phyloP scores from a whole-genome alignment of 2,113 vertebrate species.

The Scytalopus superciliaris region DNA sequence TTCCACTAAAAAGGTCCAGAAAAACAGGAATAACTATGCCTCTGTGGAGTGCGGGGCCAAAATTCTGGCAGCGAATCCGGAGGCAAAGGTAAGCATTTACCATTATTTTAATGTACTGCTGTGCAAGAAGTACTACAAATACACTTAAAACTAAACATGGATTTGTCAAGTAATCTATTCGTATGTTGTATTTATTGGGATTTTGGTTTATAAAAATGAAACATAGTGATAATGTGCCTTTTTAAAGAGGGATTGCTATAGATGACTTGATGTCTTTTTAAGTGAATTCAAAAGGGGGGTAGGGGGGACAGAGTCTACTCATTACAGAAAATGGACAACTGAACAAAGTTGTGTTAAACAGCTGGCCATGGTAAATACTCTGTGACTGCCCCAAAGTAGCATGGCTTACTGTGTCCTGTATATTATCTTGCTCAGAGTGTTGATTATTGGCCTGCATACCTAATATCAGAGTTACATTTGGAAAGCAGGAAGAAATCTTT shows the following conservation, averaged over 20 bases:
- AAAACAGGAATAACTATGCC: conserved; percentile 98
- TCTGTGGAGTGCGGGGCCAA: conserved; percentile 99
- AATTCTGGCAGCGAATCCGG: conserved; percentile 94
- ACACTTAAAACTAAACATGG: background rate
- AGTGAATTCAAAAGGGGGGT: background rate
- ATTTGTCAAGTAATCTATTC: background rate
- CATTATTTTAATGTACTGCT: background rate
- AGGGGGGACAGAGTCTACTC: background rate
- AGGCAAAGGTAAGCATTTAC: conserved; percentile 89
- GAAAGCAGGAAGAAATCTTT: background rate
- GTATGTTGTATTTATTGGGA: background rate
- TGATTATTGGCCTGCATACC: background rate
- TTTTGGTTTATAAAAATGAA: background rate
- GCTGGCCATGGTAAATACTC: background rate
- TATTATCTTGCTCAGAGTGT: background rate
- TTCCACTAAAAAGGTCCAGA: conserved; percentile 92
- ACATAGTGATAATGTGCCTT: background rate
- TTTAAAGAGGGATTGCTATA: background rate
- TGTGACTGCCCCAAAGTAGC: background rate
- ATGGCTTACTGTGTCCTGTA: background rate
- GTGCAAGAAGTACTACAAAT: background rate
- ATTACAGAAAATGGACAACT: background rate
- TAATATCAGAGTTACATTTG: background rate
- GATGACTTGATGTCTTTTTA: background rate
- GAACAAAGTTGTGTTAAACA: background rate